Base-by-base conservation (phyloP, 2,888 invertebrate species). In the Hydriomena furcata region DNA sequence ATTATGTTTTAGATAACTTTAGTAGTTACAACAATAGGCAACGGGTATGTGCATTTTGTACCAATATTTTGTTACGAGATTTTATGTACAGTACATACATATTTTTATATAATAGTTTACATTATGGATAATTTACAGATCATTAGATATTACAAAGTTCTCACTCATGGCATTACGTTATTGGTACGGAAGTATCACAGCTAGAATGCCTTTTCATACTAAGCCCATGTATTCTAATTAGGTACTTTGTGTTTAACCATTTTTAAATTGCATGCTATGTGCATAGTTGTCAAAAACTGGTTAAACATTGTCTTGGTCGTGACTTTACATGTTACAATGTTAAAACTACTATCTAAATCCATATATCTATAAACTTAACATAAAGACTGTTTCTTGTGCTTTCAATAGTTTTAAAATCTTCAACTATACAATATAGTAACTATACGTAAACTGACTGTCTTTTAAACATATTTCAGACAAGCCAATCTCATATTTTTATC, bases 381-480 rank as follows among this genome's bases (percentile, higher is more conserved):
- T 51, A 53, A n/a, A 48, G 32, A 52, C 32, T 43, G 48, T 48
- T 46, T 42, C 34, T 58, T 61, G 56, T 54, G 58, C 46, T 52
- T 52, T 40, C 32, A 40, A 28, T 49, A 27, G 32, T 41, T 45
- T 37, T 52, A 42, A 41, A 30, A 48, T 50, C 40, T 53, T 49
- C 40, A 34, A 24, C 31, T 48, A 38, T 46, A 47, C 35, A 41
- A 32, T 40, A 51, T 40, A 41, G 50, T 62, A 58, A 57, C 43
- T 55, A 67, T 34, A 40, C 7, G 8, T 38, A 37, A 55, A 58
- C 63, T 68, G 71, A 66, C 63, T 52, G 74, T 76, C 82, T 55
- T 80, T 76, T 69, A 68, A 84, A 84, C 83, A 84, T 82, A 84
- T 84, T 66, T 66, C 66, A 70, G 79, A 80, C 73, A 38, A 55